These are phyloP conservation scores for Phoeniculus purpureus DNA, from an alignment of 2,797 vertebrate species.

Conservation along the genomic window DNA sequence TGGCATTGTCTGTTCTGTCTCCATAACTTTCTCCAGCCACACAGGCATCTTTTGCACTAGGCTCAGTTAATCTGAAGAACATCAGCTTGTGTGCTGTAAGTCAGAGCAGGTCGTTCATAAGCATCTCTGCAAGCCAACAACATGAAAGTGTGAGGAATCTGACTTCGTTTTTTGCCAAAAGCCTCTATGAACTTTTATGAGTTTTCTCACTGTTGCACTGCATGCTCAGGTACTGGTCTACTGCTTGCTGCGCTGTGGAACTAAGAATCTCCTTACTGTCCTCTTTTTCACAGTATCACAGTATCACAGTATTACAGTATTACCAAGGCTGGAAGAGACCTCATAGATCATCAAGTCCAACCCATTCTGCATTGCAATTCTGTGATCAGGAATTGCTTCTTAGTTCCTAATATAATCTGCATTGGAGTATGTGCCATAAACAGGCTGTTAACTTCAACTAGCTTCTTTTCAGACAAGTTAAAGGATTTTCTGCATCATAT, in stretches of 20 bases:
- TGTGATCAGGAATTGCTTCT: neutral
- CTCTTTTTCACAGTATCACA: too few species aligned
- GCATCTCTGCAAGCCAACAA: neutral
- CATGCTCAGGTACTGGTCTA: rapidly evolving
- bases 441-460: neutral
- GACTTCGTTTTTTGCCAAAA: neutral
- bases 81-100: neutral
- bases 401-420: neutral
- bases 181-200: neutral
- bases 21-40: neutral
- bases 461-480: neutral
- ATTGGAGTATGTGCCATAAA: neutral
- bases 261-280: neutral
- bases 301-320: too few species aligned
- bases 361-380: neutral
- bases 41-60: neutral
- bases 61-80: neutral
- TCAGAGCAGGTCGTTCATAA: neutral
- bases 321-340: too few species aligned
- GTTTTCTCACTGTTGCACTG: neutral
- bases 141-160: rapidly evolving
- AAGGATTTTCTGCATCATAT: neutral
- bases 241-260: neutral
- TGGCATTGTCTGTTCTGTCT: neutral
- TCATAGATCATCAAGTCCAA: too few species aligned